A percentile compares a stretch with the other conserved stretches of the same genome.
phyloP scores from a whole-genome alignment of 2,888 invertebrate species.

The Octodonta nipae region DNA sequence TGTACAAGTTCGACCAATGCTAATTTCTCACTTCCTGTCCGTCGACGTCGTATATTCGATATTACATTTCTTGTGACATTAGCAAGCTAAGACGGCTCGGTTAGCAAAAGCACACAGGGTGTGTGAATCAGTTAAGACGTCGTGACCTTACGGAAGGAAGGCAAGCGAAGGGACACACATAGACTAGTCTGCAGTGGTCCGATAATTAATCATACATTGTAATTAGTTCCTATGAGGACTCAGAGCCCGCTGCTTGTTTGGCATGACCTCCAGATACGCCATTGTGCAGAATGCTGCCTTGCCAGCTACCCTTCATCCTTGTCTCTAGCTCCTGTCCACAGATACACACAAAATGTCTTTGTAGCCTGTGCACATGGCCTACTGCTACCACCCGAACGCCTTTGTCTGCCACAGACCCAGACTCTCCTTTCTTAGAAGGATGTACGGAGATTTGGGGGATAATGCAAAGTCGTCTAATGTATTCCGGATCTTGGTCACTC shows the following conservation, averaged over 20 bases:
- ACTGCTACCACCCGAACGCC: conserved; percentile 10
- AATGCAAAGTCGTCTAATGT: conserved; percentile 24
- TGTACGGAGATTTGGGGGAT: conserved; percentile 18
- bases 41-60: too few relatives aligned
- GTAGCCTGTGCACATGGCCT: conserved; percentile 14
- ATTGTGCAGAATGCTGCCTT: conserved; percentile 13
- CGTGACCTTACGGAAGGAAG: conserved; percentile 27
- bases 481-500: conserved; percentile 26
- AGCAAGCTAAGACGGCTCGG: conserved; percentile 36
- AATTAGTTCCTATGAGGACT: conserved; percentile 34
- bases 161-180: conserved; percentile 28
- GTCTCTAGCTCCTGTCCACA: too few relatives aligned
- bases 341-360: conserved; percentile 16
- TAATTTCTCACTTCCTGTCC: too few relatives aligned
- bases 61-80: conserved; percentile 37
- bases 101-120: conserved; percentile 31
- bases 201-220: conserved; percentile 40
- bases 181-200: conserved; percentile 32
- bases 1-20: too few relatives aligned
- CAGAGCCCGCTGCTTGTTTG: conserved; percentile 7
- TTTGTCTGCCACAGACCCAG: conserved; percentile 10
- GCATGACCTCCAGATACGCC: conserved; percentile 18
- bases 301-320: conserved; percentile 1
- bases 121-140: conserved; percentile 34
- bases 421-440: conserved; percentile 15